Evolutionary conservation across 2,113 vertebrate genomes (phyloP), one percentile per base, ranked within the genome.

Genomic region (Cinclus cinclus): DNA sequence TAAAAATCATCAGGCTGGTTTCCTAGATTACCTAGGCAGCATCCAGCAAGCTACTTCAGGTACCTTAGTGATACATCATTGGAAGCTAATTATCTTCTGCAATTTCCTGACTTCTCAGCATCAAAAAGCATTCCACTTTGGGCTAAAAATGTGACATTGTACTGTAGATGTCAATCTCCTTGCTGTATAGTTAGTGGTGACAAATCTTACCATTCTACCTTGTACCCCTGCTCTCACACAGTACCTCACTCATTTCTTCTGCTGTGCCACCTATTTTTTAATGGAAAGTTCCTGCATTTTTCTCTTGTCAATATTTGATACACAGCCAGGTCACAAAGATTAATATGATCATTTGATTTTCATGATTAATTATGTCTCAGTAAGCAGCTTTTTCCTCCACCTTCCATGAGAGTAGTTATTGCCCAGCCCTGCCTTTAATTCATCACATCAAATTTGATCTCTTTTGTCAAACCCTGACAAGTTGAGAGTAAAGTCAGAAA

Each of bases 321-420:
- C 12, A 73, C 30, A 74, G 53, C 16, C 75, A 83, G 25, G 39
- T 27, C n/a, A 64, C 58, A 89, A 79, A 65, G 70, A 75, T 84
- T 85, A 73, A 94, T 62, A 37, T 25, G 30, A 79, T 87, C 4
- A 58, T 62, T 81, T 79, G 60, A 89, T 92, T 90, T 92, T 73
- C 37, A 65, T 65, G 31, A 97, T 89, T 86, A 90, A 88, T 88
- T 92, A 82, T 56, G 20, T 91, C 33, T 77, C 21, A 28, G 84
- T 68, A 71, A 83, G 68, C 55, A 92, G 50, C 28, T 76, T 82
- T 39, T 6, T 11, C 33, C 62, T 30, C 11, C 7, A 30, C 22
- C 41, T 83, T 88, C 74, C 10, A 1, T 6, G 18, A 62, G 9
- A 50, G 24, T 18, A 35, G 15, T 30, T 76, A 76, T 16, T 65